Conservation (phyloP, 2,113 vertebrate species). For the Piaya cayana region DNA sequence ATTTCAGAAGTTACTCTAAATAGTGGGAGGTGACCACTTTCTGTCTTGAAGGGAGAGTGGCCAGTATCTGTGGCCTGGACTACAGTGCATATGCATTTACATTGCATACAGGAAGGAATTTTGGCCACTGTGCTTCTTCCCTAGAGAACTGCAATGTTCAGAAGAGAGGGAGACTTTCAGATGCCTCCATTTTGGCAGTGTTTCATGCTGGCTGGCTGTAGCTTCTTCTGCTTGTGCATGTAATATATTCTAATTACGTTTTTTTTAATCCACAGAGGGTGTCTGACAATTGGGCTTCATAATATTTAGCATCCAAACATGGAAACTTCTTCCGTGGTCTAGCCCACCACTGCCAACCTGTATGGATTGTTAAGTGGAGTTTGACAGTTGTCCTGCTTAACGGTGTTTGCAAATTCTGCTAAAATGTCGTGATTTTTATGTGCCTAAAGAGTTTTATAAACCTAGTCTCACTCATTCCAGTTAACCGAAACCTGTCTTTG, state of each 20-base stretch:
- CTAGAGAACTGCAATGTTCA: background rate
- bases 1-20: background rate
- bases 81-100: background rate
- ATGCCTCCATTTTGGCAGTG: background rate
- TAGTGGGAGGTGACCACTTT: background rate
- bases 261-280: constrained; percentile 11
- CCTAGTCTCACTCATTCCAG: background rate
- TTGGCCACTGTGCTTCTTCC: background rate
- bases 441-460: background rate
- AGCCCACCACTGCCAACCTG: background rate
- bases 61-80: background rate
- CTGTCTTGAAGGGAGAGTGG: background rate
- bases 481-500: background rate
- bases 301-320: constrained; percentile 20
- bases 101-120: background rate
- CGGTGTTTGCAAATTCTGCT: background rate
- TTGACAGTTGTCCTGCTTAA: background rate
- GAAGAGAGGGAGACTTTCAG: background rate
- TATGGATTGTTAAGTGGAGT: background rate
- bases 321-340: background rate
- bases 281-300: background rate
- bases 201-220: background rate
- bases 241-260: background rate
- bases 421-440: background rate
- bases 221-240: background rate